These are phyloP conservation scores for Lycocorax pyrrhopterus DNA, from an alignment of 2,113 vertebrate species.

Conservation along the genomic window DNA sequence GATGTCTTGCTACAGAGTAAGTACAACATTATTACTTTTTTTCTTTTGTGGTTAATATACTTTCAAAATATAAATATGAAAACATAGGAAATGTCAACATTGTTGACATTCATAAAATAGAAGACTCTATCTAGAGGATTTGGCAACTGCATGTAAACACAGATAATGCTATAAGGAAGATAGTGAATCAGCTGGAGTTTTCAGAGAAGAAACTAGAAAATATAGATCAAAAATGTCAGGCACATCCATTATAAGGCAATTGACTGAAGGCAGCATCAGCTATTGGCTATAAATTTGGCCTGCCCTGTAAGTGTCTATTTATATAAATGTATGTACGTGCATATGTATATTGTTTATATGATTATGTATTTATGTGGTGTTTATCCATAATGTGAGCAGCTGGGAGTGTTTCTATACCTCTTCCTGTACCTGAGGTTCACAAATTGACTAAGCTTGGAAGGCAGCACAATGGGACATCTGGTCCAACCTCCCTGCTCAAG, in stretches of 20 bases:
- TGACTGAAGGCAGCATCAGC: background rate
- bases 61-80: background rate
- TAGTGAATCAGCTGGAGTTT: background rate
- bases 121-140: background rate
- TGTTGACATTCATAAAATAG: background rate
- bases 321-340: background rate
- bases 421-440: background rate
- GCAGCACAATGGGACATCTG: background rate
- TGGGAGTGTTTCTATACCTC: background rate
- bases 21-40: background rate
- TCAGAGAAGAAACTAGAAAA: background rate
- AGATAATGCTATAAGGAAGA: background rate
- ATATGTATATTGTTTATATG: background rate
- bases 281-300: background rate
- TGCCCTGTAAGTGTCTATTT: background rate
- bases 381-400: background rate
- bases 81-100: background rate
- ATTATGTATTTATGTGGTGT: background rate
- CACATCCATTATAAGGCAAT: background rate
- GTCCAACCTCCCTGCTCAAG: background rate
- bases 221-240: background rate
- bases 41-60: background rate
- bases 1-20: background rate
- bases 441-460: background rate
- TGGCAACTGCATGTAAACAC: background rate